Evolutionary conservation across 1,140 invertebrate species (phyloP), one percentile per base, ranked within the genome.

Genomic region (Caerostris extrusa): DNA sequence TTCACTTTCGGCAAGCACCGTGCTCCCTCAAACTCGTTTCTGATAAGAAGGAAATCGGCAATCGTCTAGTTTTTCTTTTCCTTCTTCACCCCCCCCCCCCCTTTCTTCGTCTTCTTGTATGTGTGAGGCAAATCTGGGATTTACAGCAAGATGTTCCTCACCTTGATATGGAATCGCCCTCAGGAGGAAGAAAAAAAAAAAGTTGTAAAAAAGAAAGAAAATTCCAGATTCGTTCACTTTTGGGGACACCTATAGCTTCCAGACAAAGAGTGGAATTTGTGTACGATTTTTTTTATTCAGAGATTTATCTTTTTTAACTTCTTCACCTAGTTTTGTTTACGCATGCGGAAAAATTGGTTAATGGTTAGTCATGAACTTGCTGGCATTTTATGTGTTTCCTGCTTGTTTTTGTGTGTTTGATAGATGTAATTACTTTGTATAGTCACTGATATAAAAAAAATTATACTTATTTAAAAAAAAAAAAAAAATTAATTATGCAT

Each of bases 171-270:
- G 17, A 10, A 77, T 77, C 53, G 34, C 71, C 71, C 71, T 77
- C 34, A 34, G 34, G 34, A 34, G 34, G 2, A 34, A 34, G 34
- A 34, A 34, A 77, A 77, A 77, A 69, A 77, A 71, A 50, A 50
- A 5, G 7, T 7, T 50, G 8, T 10, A 71, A 71, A 50, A 10
- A 77, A n/a, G n/a, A 64, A 64, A 10, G 34, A 77, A 77, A 53
- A 77, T 17, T 7, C 61, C 61, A 17, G 17, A 64, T 10, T 83
- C 14, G 82, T 17, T 83, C 57, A 53, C 8, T 83, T 83, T 83
- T 83, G 82, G 61, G 82, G 82, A 83, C 82, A 83, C 82, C 82
- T 83, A 83, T 83, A 83, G 82, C 82, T 83, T 57, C 14, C 14
- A 83, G 82, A 83, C 82, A 83, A 83, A 56, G 57, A 8, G 55